Percentiles rank a stretch among this genome's conserved stretches.
Evolutionary conservation across 2,113 vertebrate species (phyloP).

Genomic region (Halcyon malimbica): DNA sequence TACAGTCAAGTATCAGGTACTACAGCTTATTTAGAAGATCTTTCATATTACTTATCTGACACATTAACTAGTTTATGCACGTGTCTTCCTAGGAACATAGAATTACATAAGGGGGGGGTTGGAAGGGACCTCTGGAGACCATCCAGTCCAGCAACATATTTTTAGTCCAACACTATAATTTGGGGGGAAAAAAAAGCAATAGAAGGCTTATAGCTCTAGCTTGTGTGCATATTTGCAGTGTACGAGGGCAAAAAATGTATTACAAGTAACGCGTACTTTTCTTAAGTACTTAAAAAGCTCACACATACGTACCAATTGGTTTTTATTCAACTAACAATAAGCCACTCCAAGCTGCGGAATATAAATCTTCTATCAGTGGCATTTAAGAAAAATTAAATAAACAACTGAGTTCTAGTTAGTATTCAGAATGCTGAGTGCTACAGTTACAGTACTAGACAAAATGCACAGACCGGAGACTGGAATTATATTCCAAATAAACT

Average conservation of each 20-base stretch:
- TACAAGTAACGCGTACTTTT: neutral
- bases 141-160: neutral
- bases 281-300: neutral
- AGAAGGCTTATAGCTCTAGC: neutral
- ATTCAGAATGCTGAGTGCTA: neutral
- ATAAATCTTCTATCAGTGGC: neutral
- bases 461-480: neutral
- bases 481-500: neutral
- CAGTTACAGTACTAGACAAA: neutral
- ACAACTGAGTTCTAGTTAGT: neutral
- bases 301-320: neutral
- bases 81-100: neutral
- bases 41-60: neutral
- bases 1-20: neutral
- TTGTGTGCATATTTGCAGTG: neutral
- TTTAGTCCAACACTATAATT: neutral
- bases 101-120: neutral
- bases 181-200: neutral
- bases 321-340: neutral
- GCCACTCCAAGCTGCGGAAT: neutral
- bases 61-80: neutral
- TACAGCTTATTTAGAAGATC: neutral
- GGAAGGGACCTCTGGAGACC: neutral
- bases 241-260: neutral
- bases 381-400: neutral